These are phyloP conservation scores for Strigops habroptila DNA, from an alignment of 2,113 vertebrate species.

Conservation along the genomic window DNA sequence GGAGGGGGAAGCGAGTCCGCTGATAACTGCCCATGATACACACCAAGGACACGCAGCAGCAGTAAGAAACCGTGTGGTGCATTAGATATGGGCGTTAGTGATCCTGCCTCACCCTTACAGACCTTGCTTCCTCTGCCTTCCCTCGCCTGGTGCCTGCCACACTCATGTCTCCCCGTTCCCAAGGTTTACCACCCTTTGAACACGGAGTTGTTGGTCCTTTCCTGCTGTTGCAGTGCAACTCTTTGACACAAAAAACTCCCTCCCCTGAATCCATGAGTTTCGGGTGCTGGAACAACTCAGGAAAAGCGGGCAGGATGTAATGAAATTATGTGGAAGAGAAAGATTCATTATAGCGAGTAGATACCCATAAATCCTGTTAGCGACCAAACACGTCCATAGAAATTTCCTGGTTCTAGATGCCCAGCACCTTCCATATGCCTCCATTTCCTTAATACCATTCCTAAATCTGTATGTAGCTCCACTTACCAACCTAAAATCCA, in stretches of 20 bases:
- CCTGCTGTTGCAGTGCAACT: neutral
- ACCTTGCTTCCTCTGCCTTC: neutral
- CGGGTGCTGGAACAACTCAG: neutral
- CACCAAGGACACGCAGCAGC: neutral
- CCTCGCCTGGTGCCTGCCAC: neutral
- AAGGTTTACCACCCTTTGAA: neutral
- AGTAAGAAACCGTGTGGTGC: neutral
- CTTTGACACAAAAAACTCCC: neutral
- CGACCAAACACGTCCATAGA: neutral
- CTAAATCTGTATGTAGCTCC: neutral
- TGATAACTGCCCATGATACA: neutral
- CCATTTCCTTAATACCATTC: neutral
- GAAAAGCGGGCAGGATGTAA: neutral
- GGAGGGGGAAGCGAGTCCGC: neutral
- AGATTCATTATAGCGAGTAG: neutral
- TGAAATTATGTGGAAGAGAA: slow-evolving; percentile 34
- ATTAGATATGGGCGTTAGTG: neutral
- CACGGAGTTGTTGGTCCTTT: neutral
- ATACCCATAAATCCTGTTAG: neutral
- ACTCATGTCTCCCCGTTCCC: neutral
- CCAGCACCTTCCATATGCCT: neutral
- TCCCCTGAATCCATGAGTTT: neutral
- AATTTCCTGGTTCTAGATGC: neutral
- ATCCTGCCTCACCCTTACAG: neutral
- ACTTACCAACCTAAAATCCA: slow-evolving; percentile 9